Base-by-base conservation (phyloP, 2,888 invertebrate genomes). In the Marronus borbonicus region DNA sequence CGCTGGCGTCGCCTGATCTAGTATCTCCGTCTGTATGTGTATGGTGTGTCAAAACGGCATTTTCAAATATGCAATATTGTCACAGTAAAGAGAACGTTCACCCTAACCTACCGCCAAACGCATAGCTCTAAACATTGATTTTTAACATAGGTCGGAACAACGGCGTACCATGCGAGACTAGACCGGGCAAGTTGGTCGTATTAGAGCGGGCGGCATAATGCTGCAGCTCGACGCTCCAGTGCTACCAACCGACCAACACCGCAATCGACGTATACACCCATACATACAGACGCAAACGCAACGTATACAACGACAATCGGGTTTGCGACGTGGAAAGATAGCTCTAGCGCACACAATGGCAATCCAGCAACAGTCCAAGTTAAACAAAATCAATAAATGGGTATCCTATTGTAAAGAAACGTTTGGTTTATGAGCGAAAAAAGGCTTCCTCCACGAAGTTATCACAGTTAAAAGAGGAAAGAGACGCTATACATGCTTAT, bases 51-150 rank as follows among this genome's bases (percentile, higher is more conserved):
- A 69, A 72, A 78, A 75, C 75, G 66, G 75, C 66, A 76, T 74
- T 77, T 72, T 79, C 76, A 72, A 77, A 77, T 77, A 68, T 79
- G 77, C 79, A 76, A 77, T 74, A 79, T 66, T 79, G 79, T 79
- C 79, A 79, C 70, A 58, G 76, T 78, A 79, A 79, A 79, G 76
- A 74, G 79, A 77, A 49, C 77, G 68, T 79, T 79, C 79, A 79
- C 79, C 79, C 79, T 72, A 77, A 76, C 76, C 76, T 77, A 77
- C 75, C 72, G 72, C 72, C 76, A 78, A 78, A 68, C 44, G 44
- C 78, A 78, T 75, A 68, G 78, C 78, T 62, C 58, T 62, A 60
- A 64, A 70, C 77, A 77, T 77, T 77, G 77, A 77, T 77, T 77
- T 77, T 77, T 77, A 77, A 70, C 77, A 77, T 77, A 77, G 77